A percentile compares a stretch with the other conserved stretches of the same genome.
Conservation (phyloP, 2,113 vertebrate species). For the Albula glossodonta region DNA sequence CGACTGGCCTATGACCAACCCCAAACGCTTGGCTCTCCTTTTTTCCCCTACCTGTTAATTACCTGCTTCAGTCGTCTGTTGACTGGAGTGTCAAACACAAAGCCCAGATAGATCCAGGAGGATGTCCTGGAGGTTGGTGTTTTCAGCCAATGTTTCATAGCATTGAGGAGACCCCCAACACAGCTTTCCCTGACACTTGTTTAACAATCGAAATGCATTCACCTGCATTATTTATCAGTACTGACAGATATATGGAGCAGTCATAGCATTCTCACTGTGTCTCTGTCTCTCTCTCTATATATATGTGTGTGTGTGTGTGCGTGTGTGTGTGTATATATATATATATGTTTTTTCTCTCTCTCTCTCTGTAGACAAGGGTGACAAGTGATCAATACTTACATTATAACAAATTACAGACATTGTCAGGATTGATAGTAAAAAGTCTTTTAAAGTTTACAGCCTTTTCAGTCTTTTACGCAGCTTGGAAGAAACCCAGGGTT, state of each 20-base stretch:
- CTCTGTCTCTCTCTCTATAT: neutral
- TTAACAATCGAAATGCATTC: neutral
- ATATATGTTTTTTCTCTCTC: neutral
- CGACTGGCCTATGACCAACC: neutral
- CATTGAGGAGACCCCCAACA: too few relatives aligned
- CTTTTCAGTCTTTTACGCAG: neutral
- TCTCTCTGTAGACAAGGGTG: neutral
- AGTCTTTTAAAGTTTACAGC: neutral
- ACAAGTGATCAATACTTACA: neutral
- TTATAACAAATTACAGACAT: neutral
- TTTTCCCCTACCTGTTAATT: neutral
- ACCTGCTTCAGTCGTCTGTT: neutral
- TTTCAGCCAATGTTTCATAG: neutral
- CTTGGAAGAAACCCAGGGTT: neutral
- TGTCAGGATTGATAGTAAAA: neutral
- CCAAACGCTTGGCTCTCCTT: neutral
- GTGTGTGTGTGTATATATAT: neutral
- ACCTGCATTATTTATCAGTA: neutral
- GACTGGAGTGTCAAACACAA: neutral
- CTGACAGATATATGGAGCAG: neutral
- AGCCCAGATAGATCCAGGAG: neutral
- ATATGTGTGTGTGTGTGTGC: neutral
- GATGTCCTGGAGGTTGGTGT: too few relatives aligned
- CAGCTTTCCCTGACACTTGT: neutral
- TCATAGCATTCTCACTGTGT: neutral